Percentiles rank a stretch among this genome's conserved stretches.
Evolutionary conservation across 2,797 vertebrate genomes (phyloP).

Genomic region (Hephaestus fuliginosus): DNA sequence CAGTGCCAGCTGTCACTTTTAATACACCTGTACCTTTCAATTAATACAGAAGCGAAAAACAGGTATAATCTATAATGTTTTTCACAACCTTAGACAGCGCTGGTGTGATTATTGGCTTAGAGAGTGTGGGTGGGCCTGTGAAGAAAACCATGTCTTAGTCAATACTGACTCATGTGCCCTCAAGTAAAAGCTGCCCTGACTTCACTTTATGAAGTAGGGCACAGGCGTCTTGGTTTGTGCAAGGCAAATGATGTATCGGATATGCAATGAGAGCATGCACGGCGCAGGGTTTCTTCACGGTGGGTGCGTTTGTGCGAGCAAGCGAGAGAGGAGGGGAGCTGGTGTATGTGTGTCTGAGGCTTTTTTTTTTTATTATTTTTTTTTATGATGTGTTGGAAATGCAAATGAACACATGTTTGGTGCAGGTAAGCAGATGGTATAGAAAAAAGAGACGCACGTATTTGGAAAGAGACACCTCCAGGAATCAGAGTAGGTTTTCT

Average conservation of each 20-base stretch:
- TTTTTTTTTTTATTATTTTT: conserved; percentile 20
- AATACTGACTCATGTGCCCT: conserved; percentile 67
- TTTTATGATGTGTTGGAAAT: conserved; percentile 63
- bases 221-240: conserved; percentile 51
- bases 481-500: conserved; percentile 20
- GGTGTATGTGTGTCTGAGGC: conserved; percentile 11
- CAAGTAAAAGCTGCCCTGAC: conserved; percentile 54
- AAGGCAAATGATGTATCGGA: conserved; percentile 70
- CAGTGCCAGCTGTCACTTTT: conserved; percentile 12
- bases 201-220: conserved; percentile 71
- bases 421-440: conserved; percentile 69
- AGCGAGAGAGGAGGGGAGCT: not conserved
- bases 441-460: conserved; percentile 26
- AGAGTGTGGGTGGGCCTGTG: conserved; percentile 56
- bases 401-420: conserved; percentile 68
- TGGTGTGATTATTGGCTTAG: conserved; percentile 39
- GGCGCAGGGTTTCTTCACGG: conserved; percentile 59
- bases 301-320: conserved; percentile 32
- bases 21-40: conserved; percentile 25
- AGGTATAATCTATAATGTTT: not conserved
- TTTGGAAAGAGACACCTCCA: conserved; percentile 30
- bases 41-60: conserved; percentile 16
- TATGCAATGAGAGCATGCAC: conserved; percentile 61
- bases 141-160: conserved; percentile 64
- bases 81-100: not conserved